Conservation (phyloP, 1,140 invertebrate species). For the Drosophila paulistorum region DNA sequence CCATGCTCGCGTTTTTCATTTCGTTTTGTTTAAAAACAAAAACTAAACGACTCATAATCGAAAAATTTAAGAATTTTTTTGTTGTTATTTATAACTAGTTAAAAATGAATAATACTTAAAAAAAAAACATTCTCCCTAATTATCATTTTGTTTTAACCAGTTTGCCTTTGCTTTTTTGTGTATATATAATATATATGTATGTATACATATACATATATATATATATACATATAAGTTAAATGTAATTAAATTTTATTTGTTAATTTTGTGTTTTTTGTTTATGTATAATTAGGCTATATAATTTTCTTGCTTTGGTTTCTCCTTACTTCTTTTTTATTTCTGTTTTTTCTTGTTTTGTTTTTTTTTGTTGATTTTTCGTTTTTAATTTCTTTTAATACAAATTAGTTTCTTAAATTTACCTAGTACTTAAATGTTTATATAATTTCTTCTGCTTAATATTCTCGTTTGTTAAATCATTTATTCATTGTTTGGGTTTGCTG, state of each 20-base stretch:
- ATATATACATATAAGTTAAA: constrained; percentile 32
- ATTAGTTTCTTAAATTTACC: constrained; percentile 20
- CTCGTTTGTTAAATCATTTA: constrained; percentile 13
- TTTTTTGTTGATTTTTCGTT: no score
- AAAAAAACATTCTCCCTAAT: constrained; percentile 48
- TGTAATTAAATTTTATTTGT: constrained; percentile 30
- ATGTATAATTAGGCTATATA: constrained; percentile 41
- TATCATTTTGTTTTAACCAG: constrained; percentile 38
- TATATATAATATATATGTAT: constrained; percentile 32
- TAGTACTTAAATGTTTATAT: constrained; percentile 24
- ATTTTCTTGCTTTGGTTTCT: constrained; percentile 6
- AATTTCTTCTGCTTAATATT: constrained; percentile 26
- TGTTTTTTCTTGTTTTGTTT: not conserved
- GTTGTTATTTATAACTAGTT: constrained; percentile 58
- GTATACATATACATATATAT: constrained; percentile 57
- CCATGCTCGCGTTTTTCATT: constrained; percentile 81
- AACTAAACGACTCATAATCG: constrained; percentile 75
- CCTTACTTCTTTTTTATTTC: not conserved
- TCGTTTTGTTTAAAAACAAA: constrained; percentile 68
- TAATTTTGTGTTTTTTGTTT: constrained; percentile 38
- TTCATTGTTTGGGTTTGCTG: constrained; percentile 12
- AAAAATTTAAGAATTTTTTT: constrained; percentile 54
- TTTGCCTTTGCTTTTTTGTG: constrained; percentile 35
- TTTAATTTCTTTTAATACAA: constrained; percentile 12
- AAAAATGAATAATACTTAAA: constrained; percentile 43